Evolutionary conservation across 2,113 vertebrate genomes (phyloP), one percentile per base, ranked within the genome.

Genomic region (Pterocles burchelli): DNA sequence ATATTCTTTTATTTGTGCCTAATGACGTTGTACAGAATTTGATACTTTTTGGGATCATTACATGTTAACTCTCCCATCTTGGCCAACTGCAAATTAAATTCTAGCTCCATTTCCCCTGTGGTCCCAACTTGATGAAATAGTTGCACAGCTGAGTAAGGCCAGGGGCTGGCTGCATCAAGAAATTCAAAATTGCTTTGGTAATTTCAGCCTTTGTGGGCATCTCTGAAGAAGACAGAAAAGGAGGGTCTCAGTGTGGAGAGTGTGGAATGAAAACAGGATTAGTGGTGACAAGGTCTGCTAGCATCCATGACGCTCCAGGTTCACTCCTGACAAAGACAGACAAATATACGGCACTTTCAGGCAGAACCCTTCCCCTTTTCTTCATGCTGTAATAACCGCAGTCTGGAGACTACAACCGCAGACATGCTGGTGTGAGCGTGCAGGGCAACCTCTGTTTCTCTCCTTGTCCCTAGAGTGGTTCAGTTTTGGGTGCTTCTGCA

Each of bases 1-100:
- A 31, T 81, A 31, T 72, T 72, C 48, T 89, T 83, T 82, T 72
- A 17, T 72, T 89, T 81, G 65, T 87, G 68, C 26, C 79, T 93
- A 91, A 89, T 3, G 4, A 78, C 61, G 61, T 24, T 71, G 51
- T 25, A 84, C 22, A 72, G 62, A 70, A 93, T 71, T 63, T 45
- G 83, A 92, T 95, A 71, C 77, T 85, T 93, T 54, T 34, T 10
- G 62, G 77, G 86, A 95, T 75, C 68, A 57, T 85, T 84, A 68
- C 63, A 78, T 58, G 85, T 92, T 65, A 89, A 72, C 49, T 89
- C 31, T 75, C 51, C 25, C 77, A 26, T 88, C 41, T 46, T 89
- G 90, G 84, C 86, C 95, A 96, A 93, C 38, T 88, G 72, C 65
- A 93, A 89, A 96, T 95, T 82, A 66, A 95, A 85, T 94, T 95